phyloP scores from a whole-genome alignment of 92 coral and sea anemone genomes.

The Diadumene lineata region DNA sequence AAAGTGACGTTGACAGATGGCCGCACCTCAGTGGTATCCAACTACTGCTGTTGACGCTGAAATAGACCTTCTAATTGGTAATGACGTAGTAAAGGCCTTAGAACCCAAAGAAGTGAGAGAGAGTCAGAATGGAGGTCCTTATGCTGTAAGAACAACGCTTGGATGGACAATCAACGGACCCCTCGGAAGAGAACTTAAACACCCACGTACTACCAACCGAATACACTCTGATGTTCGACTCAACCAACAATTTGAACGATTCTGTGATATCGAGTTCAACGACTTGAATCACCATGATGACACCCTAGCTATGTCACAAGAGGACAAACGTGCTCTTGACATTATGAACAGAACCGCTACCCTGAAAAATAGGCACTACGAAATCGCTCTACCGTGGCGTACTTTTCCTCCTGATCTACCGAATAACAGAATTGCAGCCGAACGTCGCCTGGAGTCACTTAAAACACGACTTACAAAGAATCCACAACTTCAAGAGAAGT shows the following conservation, averaged over 20 bases:
- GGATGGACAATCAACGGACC: conserved; percentile 83
- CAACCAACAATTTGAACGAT: too few species aligned
- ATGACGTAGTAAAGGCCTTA: conserved; percentile 46
- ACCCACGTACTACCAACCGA: conserved; percentile 22
- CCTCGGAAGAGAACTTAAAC: conserved; percentile 36
- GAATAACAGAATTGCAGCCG: conserved; percentile 55
- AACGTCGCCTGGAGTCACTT: conserved; percentile 42
- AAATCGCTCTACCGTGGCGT: conserved; percentile 70
- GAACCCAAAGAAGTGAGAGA: conserved; percentile 53
- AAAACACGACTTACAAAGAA: conserved; percentile 49
- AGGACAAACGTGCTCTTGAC: conserved; percentile 47
- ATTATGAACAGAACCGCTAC: conserved; percentile 51
- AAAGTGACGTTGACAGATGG: conserved; percentile 56
- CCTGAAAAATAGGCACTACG: conserved; percentile 54
- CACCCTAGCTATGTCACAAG: conserved; percentile 43
- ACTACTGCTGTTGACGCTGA: conserved; percentile 36
- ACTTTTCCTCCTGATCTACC: conserved; percentile 57
- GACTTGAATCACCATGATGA: too few species aligned
- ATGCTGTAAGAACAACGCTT: conserved; percentile 45
- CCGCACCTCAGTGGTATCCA: conserved; percentile 31
- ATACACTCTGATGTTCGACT: conserved; percentile 30
- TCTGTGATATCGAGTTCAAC: too few species aligned
- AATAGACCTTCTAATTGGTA: conserved; percentile 54
- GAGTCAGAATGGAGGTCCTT: conserved; percentile 58
- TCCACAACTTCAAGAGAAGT: conserved; percentile 27